A percentile compares a stretch with the other conserved stretches of the same genome.
Conservation (phyloP, 2,797 vertebrate species). For the Lindbergichthys nudifrons region DNA sequence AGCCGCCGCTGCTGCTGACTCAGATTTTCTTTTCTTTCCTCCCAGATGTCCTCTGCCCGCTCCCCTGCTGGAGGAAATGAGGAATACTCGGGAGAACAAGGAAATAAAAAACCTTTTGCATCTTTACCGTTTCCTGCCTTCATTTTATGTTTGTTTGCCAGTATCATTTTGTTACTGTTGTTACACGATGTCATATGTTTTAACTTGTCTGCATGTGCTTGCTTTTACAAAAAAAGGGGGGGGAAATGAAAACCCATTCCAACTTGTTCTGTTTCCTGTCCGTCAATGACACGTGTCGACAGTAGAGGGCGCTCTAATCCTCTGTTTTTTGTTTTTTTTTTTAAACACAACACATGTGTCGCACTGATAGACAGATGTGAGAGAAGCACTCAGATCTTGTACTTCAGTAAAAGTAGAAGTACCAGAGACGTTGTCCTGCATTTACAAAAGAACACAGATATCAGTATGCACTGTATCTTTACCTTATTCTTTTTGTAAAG, state of each 20-base stretch:
- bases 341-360: background rate
- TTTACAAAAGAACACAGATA: background rate
- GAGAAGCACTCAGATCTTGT: too few relatives aligned
- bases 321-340: background rate
- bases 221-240: background rate
- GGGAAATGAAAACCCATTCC: background rate
- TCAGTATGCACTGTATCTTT: background rate
- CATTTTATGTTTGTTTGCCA: too few relatives aligned
- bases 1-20: conserved; percentile 53
- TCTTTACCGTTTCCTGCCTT: background rate
- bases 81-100: conserved; percentile 17
- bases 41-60: conserved; percentile 41
- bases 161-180: background rate
- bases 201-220: background rate
- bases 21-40: conserved; percentile 50
- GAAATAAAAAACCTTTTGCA: background rate
- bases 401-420: too few relatives aligned
- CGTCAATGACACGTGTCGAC: background rate
- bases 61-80: conserved; percentile 66
- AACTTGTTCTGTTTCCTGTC: background rate
- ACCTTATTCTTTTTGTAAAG: conserved; percentile 31
- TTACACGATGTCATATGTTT: background rate
- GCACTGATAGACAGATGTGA: too few relatives aligned
- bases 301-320: conserved; percentile 14
- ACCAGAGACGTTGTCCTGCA: background rate